These are phyloP conservation scores for Hydrolagus colliei DNA, from an alignment of 2,797 vertebrate genomes.

Conservation along the genomic window DNA sequence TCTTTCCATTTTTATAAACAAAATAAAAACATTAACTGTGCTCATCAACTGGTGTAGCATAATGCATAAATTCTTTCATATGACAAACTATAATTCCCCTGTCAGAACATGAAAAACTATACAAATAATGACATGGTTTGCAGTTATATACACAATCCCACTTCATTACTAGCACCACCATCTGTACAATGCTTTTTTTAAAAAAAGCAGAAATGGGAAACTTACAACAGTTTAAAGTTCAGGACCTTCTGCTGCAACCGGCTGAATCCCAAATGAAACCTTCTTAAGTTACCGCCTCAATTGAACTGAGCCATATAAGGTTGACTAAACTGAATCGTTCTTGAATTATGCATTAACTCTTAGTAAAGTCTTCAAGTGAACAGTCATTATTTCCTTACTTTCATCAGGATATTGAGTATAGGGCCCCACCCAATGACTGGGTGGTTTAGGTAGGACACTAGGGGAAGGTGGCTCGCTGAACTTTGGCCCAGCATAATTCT, in stretches of 20 bases:
- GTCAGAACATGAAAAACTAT: constrained; percentile 83
- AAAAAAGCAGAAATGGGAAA: constrained; percentile 45
- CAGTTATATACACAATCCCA: constrained; percentile 75
- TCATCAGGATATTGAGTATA: constrained; percentile 55
- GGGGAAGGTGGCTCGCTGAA: constrained; percentile 91
- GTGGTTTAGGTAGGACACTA: constrained; percentile 85
- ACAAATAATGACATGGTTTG: constrained; percentile 85
- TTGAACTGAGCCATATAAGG: constrained; percentile 36
- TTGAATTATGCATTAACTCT: constrained; percentile 65
- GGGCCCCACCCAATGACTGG: constrained; percentile 84
- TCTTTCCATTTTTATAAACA: constrained; percentile 53
- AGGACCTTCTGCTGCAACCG: constrained; percentile 60
- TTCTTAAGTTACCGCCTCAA: constrained; percentile 40
- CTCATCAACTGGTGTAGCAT: constrained; percentile 63
- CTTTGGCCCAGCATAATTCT: constrained; percentile 82
- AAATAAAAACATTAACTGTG: constrained; percentile 56
- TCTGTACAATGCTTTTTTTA: constrained; percentile 51
- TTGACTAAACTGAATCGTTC: constrained; percentile 31
- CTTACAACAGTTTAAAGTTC: constrained; percentile 43
- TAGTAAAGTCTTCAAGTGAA: constrained; percentile 82
- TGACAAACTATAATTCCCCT: constrained; percentile 84
- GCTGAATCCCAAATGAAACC: constrained; percentile 47
- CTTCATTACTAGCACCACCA: constrained; percentile 45
- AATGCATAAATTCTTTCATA: constrained; percentile 73
- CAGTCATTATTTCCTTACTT: constrained; percentile 77